These are phyloP conservation scores for Caerostris extrusa DNA, from an alignment of 1,140 invertebrate genomes.

Conservation along the genomic window DNA sequence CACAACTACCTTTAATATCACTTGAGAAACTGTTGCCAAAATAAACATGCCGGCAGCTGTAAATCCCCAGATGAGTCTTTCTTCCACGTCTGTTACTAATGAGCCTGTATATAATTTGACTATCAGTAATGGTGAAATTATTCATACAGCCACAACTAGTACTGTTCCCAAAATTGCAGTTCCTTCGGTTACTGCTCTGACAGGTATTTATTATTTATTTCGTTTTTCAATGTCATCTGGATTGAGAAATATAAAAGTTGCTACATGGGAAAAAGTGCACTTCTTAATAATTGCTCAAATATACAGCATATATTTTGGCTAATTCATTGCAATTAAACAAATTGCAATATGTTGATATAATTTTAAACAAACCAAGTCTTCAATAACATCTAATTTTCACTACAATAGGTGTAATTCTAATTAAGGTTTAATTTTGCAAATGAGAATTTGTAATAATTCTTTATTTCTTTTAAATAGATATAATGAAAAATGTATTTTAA, in stretches of 20 bases:
- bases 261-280: not conserved
- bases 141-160: constrained; percentile 21
- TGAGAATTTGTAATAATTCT: no score
- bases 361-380: no score
- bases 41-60: constrained; percentile 67
- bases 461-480: no score
- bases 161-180: constrained; percentile 64
- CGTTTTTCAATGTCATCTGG: not conserved
- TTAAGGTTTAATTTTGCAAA: no score
- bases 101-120: constrained; percentile 69
- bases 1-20: constrained; percentile 70
- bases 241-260: no score
- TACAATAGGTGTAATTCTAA: no score
- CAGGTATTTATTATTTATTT: constrained; percentile 46
- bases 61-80: constrained; percentile 29
- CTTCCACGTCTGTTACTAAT: constrained; percentile 46
- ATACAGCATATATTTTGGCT: not conserved
- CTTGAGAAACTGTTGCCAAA: constrained; percentile 70
- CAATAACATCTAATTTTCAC: no score
- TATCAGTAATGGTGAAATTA: constrained; percentile 76
- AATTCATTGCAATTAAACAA: not conserved
- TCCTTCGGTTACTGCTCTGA: constrained; percentile 65
- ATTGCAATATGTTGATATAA: not conserved
- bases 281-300: no score
- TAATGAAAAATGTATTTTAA: no score